Evolutionary conservation across 1,140 invertebrate genomes (phyloP), one percentile per base, ranked within the genome.

Genomic region (Drosophila insularis): DNA sequence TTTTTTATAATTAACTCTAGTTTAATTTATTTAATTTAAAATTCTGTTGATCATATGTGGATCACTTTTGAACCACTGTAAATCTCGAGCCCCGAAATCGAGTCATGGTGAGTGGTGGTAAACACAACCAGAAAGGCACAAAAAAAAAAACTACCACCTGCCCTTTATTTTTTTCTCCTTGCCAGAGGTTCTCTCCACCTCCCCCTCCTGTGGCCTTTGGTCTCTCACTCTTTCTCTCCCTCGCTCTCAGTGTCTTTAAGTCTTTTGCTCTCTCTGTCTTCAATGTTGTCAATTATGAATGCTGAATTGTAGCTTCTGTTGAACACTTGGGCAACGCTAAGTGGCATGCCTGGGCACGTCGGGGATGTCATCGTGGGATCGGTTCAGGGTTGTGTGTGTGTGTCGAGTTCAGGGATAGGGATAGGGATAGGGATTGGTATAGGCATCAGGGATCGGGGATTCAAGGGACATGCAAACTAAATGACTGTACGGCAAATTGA

Each of bases 401-500:
- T 21, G 31, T 37, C 11, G 35, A 37, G 67, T 43, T 27, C 50
- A 61, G 63, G 58, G 43, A 37, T 37, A 37, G 35, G 58, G 43
- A 37, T 37, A 37, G 35, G 35, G 35, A 37, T 37, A 11, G 35
- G 35, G 10, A 37, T 19, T 11, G 17, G 7, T 14, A 27, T 62
- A 27, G 19, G 54, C 7, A 63, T 63, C 46, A 31, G 31, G 68
- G 62, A 63, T 75, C 71, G 62, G 19, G 68, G 62, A 63, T 75
- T 67, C 59, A 68, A 75, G 74, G 85, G 82, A 82, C 73, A 89
- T 89, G 85, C 84, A 89, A 89, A 89, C 80, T 84, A 89, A 89
- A 89, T 89, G 84, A 84, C 85, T 89, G 85, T 89, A 89, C 80
- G 85, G 84, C 84, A 89, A 89, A 89, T 89, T 89, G 84, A 89